These are phyloP conservation scores for Crioceris asparagi DNA, from an alignment of 2,888 invertebrate genomes.

Conservation along the genomic window DNA sequence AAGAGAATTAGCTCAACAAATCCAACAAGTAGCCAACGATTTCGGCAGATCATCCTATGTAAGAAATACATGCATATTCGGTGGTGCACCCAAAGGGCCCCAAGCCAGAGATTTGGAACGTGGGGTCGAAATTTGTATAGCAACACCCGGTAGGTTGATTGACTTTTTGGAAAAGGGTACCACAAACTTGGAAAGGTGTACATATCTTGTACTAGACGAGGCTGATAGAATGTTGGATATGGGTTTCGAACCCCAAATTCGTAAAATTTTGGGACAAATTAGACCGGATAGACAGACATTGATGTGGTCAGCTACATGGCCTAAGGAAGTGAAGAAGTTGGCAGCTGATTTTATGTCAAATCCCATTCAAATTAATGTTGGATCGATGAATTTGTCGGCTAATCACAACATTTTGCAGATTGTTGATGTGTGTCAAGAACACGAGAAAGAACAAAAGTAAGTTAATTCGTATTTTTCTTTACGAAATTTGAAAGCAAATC, in stretches of 20 bases:
- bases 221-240: conserved; percentile 96
- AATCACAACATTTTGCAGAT: conserved; percentile 88
- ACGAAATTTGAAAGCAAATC: conserved; percentile 1
- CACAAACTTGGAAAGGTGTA: conserved; percentile 58
- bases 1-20: conserved; percentile 68
- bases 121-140: conserved; percentile 76
- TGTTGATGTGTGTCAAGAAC: conserved; percentile 76
- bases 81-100: conserved; percentile 83
- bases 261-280: conserved; percentile 88
- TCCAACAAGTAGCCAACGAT: conserved; percentile 71
- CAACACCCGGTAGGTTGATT: conserved; percentile 81
- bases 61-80: conserved; percentile 79
- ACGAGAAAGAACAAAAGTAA: conserved; percentile 60
- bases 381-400: conserved; percentile 75
- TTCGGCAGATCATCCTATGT: conserved; percentile 74
- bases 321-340: conserved; percentile 84
- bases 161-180: conserved; percentile 71
- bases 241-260: conserved; percentile 95
- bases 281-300: conserved; percentile 89
- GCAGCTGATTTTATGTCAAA: conserved; percentile 88
- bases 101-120: conserved; percentile 62
- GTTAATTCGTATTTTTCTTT: too few species aligned
- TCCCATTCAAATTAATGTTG: conserved; percentile 86
- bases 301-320: conserved; percentile 99
- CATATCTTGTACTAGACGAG: conserved; percentile 84